These are phyloP conservation scores for Meteorus sp. DNA, from an alignment of 1,140 invertebrate genomes.

Conservation along the genomic window DNA sequence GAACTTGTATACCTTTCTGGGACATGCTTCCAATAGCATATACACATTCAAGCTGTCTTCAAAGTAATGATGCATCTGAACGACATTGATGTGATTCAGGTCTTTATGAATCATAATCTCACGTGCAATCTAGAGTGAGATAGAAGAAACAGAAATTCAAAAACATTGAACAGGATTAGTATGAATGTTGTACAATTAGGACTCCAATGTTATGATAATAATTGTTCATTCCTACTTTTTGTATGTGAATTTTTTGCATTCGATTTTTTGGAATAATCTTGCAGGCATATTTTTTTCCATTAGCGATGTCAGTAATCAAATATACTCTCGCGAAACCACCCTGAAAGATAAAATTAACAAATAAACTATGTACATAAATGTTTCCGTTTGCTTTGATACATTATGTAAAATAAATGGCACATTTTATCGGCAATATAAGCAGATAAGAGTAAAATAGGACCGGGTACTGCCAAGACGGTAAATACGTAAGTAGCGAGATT, in stretches of 20 bases:
- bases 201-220: not conserved
- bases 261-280: conserved; percentile 75
- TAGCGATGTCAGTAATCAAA: conserved; percentile 67
- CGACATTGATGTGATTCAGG: conserved; percentile 70
- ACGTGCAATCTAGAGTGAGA: conserved; percentile 52
- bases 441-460: too few species aligned
- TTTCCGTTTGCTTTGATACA: not conserved
- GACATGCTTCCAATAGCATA: conserved; percentile 74
- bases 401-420: too few species aligned
- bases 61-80: conserved; percentile 72
- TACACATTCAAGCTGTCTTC: conserved; percentile 75
- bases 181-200: too few species aligned
- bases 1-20: conserved; percentile 61
- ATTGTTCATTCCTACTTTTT: conserved; percentile 60
- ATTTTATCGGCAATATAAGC: too few species aligned
- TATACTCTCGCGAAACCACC: conserved; percentile 77
- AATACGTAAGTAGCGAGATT: not conserved
- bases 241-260: conserved; percentile 69
- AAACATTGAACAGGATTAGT: not conserved
- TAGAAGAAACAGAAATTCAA: not conserved
- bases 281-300: conserved; percentile 68
- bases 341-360: conserved; percentile 51
- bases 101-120: conserved; percentile 74
- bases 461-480: too few species aligned
- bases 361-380: not conserved